Evolutionary conservation across 1,140 invertebrate genomes (phyloP), one percentile per base, ranked within the genome.

Genomic region (Danaus melanippus): DNA sequence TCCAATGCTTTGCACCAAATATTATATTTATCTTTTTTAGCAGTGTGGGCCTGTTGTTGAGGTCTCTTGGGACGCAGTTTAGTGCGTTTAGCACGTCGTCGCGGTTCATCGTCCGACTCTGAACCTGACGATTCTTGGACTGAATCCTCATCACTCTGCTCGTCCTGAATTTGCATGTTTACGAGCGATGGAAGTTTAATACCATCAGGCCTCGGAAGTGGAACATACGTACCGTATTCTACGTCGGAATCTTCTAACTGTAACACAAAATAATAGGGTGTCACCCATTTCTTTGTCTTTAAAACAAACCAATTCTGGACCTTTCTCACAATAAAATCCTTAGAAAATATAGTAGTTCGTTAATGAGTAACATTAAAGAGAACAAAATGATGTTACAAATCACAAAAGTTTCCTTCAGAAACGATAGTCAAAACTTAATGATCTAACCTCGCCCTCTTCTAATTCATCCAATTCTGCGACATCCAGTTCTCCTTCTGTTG

Each of bases 231-330:
- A 39, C 81, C 84, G 42, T 81, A 81, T 67, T 86, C 84, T 17
- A 86, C 77, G 66, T 86, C 84, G 15, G 84, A 86, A 71, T 86
- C 81, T 50, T 74, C 79, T 61, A 86, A 74, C 84, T 86, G 62
- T 43, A 77, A 83, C 42, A 39, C 51, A 53, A 42, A 32, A 41
- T 12, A n/a, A 43, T 43, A 11, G 21, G 21, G 21, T 32, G 21
- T 32, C 21, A 32, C 21, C 21, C 21, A 32, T 32, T 32, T 32
- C 21, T 32, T 32, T 32, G 21, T 32, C 21, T 32, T 32, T 32
- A 32, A 32, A 32, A 32, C 21, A 32, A 32, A 32, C 21, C 21
- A 32, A 3, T 32, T 3, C 4, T 2, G 21, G 21, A 32, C 21
- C 21, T 32, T 32, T 32, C 2, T 7, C 21, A 32, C 5, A 32